Conservation (phyloP, 1,140 invertebrate genomes). For the Pseudobourletiella spinata region DNA sequence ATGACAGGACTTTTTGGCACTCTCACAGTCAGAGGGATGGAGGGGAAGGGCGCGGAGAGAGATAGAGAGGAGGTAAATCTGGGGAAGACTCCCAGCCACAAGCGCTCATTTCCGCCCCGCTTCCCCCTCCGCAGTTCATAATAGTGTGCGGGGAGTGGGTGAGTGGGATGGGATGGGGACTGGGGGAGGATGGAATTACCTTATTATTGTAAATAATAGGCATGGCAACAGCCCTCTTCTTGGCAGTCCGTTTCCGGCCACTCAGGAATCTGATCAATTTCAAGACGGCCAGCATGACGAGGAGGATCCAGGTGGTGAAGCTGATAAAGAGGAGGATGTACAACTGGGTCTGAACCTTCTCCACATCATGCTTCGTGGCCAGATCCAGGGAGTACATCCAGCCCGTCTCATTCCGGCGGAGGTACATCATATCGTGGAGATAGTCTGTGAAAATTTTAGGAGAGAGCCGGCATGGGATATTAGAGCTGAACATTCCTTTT, state of each 20-base stretch:
- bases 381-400: background rate
- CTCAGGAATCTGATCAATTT: background rate
- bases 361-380: background rate
- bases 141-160: background rate
- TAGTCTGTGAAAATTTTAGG: background rate
- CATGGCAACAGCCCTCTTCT: background rate
- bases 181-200: background rate
- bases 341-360: background rate
- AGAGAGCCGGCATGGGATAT: background rate
- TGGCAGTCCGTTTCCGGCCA: background rate
- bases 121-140: background rate
- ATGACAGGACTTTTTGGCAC: too few relatives aligned
- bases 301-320: background rate
- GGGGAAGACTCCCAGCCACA: background rate
- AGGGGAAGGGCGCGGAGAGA: too few relatives aligned
- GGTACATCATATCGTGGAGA: background rate
- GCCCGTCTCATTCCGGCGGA: background rate
- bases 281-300: background rate
- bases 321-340: background rate
- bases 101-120: background rate
- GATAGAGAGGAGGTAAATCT: too few relatives aligned
- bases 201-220: slow-evolving; percentile 2
- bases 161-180: background rate
- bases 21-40: too few relatives aligned
- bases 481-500: too few relatives aligned